phyloP scores from a whole-genome alignment of 2,113 vertebrate genomes.

The Pachycephala philippinensis region DNA sequence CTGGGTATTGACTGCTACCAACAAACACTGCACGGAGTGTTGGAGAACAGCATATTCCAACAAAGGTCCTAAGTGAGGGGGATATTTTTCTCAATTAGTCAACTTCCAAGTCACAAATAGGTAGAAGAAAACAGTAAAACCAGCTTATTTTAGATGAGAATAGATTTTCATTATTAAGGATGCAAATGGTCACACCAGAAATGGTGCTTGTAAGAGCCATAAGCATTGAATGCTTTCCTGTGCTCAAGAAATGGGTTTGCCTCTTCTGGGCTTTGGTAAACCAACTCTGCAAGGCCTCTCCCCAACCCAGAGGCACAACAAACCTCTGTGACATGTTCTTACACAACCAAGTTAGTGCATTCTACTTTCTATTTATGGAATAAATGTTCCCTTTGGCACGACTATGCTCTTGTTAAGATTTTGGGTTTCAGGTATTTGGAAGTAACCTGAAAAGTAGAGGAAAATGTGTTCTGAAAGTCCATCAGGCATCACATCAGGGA shows the following conservation, averaged over 20 bases:
- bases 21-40: neutral
- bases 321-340: neutral
- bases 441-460: neutral
- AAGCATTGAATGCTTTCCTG: neutral
- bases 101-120: neutral
- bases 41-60: neutral
- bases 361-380: neutral
- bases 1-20: neutral
- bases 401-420: neutral
- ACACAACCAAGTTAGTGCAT: neutral
- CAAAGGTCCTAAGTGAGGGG: neutral
- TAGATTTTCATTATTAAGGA: neutral
- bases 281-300: neutral
- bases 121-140: neutral
- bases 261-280: neutral
- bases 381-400: neutral
- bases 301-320: neutral
- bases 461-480: neutral
- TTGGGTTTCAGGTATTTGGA: neutral
- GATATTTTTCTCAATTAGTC: neutral
- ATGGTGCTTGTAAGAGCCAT: neutral
- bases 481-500: fast-evolving
- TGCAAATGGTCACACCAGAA: neutral
- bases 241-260: neutral
- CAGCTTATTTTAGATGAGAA: neutral